Evolutionary conservation across 2,888 invertebrate genomes (phyloP).

Genomic region (Drosophila nr. medialis): DNA sequence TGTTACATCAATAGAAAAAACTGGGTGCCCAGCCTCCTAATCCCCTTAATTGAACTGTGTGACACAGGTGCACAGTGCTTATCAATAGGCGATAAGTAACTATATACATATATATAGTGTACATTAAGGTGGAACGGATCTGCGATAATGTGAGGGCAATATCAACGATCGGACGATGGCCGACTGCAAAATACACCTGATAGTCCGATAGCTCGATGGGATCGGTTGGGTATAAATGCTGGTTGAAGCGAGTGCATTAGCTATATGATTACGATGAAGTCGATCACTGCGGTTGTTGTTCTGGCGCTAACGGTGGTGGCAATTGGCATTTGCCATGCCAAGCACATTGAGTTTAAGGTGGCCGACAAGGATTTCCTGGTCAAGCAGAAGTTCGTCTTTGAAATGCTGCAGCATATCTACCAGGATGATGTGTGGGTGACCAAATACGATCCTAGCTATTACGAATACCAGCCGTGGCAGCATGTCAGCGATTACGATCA

Average conservation of each 20-base stretch:
- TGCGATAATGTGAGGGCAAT: constrained; percentile 51
- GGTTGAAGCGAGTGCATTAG: constrained; percentile 17
- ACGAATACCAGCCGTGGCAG: constrained; percentile 87
- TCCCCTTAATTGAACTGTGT: background rate
- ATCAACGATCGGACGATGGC: constrained; percentile 33
- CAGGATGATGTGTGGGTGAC: constrained; percentile 86
- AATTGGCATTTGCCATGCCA: constrained; percentile 64
- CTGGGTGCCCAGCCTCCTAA: constrained; percentile 23
- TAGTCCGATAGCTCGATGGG: constrained; percentile 4
- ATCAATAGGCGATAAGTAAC: constrained; percentile 20
- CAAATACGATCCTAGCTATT: constrained; percentile 85
- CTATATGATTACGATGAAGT: constrained; percentile 80
- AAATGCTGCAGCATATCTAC: constrained; percentile 86
- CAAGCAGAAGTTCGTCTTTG: constrained; percentile 86
- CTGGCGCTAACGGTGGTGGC: constrained; percentile 74
- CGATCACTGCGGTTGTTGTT: constrained; percentile 79
- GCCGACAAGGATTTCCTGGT: constrained; percentile 86
- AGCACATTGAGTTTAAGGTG: constrained; percentile 77
- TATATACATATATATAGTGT: background rate
- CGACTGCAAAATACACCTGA: constrained; percentile 10
- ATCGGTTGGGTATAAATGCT: constrained; percentile 48
- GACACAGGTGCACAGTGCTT: constrained; percentile 24
- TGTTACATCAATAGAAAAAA: background rate
- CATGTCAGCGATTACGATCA: constrained; percentile 87
- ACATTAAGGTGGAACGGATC: constrained; percentile 44